Evolutionary conservation across 1,140 invertebrate genomes (phyloP), one percentile per base, ranked within the genome.

Genomic region (Pachypeltis micranthus): DNA sequence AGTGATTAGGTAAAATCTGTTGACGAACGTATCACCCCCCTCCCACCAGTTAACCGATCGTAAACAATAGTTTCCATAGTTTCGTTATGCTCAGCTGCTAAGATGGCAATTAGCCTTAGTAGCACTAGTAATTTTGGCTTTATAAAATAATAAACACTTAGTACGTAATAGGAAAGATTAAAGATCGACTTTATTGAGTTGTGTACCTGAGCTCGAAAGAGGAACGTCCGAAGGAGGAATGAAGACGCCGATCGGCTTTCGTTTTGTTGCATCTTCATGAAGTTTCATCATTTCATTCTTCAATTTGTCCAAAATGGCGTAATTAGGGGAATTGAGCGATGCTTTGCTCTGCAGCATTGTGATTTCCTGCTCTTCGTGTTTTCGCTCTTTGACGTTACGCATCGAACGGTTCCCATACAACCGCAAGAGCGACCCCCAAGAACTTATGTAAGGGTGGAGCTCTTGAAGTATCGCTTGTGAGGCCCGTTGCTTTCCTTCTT

Each of bases 401-500:
- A 94, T 87, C 3, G 92, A 94, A 26, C 87, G 83, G 67, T 91
- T 93, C 44, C 93, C 93, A 75, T 98, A 98, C 23, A 98, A 79
- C 10, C 93, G 80, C 4, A 98, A 74, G 26, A 98, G 78, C 0
- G 93, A 94, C 39, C 94, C 94, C 92, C 94, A 97, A n/a, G 87
- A 93, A 12, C 82, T 84, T 39, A 97, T 90, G 72, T 97, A 91
- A 1, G 93, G 92, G 79, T 96, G 93, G 26, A 96, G 75, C 29
- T 82, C 81, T 74, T 96, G 89, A 28, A 98, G 74, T 67, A 98
- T 93, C n/a, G 90, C 85, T 76, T 98, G 95, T 16, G 93, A 92
- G 12, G 94, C 94, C 68, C 90, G 78, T 72, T 98, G 95, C 74
- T 98, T 98, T n/a, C 94, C 95, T 70, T 95, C 93, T 69, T 92